phyloP scores from a whole-genome alignment of 2,888 invertebrate species.

The Helobdella robusta region DNA sequence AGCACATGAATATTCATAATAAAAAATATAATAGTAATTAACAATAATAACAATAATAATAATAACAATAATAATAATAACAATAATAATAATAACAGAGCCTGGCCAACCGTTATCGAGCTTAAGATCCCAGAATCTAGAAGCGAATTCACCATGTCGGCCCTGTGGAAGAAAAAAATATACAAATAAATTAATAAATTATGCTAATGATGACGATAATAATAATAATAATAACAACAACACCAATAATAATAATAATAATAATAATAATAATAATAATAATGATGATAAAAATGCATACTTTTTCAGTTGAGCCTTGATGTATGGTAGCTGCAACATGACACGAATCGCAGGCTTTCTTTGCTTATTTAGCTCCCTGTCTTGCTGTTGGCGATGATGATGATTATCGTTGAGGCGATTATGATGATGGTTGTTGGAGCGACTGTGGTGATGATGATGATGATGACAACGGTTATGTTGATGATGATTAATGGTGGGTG shows the following conservation, averaged over 20 bases:
- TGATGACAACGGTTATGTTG: no score
- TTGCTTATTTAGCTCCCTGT: conserved; percentile 72
- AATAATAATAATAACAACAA: no score
- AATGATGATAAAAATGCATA: conserved; percentile 49
- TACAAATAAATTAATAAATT: not conserved
- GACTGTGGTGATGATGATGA: no score
- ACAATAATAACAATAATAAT: not conserved
- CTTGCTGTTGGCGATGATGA: conserved; percentile 56
- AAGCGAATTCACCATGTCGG: conserved; percentile 84
- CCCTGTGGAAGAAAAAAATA: conserved; percentile 40
- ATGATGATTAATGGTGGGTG: no score
- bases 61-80: not conserved
- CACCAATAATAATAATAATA: no score
- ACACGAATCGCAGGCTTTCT: conserved; percentile 80
- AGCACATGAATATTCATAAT: no score
- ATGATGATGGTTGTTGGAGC: not conserved
- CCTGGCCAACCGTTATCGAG: conserved; percentile 48
- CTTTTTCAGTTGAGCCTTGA: conserved; percentile 84
- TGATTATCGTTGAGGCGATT: not conserved
- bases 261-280: not conserved
- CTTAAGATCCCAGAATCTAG: conserved; percentile 72
- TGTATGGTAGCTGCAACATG: conserved; percentile 77
- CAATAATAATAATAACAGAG: not conserved
- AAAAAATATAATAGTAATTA: not conserved
- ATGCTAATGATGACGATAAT: not conserved